Evolutionary conservation across 2,888 invertebrate species (phyloP), one percentile per base, ranked within the genome.

Genomic region (Drosophila diplacantha): DNA sequence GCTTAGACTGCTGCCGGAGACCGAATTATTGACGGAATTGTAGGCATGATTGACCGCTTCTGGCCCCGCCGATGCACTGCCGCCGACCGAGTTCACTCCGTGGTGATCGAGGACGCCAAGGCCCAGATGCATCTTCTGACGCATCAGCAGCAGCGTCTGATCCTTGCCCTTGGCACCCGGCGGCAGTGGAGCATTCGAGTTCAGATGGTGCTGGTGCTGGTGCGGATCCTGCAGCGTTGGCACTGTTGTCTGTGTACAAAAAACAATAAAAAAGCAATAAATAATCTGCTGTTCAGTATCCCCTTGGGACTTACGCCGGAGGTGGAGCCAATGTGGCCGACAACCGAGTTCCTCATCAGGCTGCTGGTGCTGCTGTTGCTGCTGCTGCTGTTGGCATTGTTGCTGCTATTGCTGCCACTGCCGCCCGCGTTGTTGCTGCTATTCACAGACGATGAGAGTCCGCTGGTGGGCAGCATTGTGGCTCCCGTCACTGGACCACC

Each of bases 141-240:
- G 80, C 71, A 77, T 85, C 63, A 72, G 82, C 86, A 73, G 87
- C 86, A 73, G 87, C 86, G 58, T 57, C 49, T 75, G 75, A n/a
- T 86, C 86, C 65, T 90, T 89, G 89, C 91, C 72, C 32, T 91
- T 72, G 51, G 91, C 71, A 88, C 90, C 65, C 16, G 65, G 89
- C 88, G 71, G 89, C 46, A 75, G 59, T 43, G 88, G 81, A 41
- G 87, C 85, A 85, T 87, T 88, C 51, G 88, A 88, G 74, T 87
- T 88, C 32, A 87, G 68, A 83, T 88, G 88, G 74, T 54, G 54
- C 26, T 88, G 88, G 74, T 87, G 86, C 41, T 61, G 60, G 51
- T 61, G 61, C 50, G 60, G 51, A 60, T 88, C 88, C 70, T 86
- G 66, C 60, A 83, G 66, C 60, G 85, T 75, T 54, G 83, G 74